Conservation (phyloP, 2,113 vertebrate species). For the Emydocephalus ijimae region DNA sequence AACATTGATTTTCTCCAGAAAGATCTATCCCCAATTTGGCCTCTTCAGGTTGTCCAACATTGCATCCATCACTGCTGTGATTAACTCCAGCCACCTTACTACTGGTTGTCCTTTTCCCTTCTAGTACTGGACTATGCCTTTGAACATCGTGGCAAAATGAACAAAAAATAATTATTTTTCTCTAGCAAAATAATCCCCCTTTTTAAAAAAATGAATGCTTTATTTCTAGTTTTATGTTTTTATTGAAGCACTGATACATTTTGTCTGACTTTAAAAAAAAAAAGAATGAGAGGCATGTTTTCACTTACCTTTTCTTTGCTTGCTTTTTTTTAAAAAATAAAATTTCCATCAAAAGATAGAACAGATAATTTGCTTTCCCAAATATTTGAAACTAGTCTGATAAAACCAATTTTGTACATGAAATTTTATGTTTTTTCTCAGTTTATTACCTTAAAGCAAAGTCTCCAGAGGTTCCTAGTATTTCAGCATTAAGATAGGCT, state of each 20-base stretch:
- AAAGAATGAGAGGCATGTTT: not conserved
- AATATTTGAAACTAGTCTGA: not conserved
- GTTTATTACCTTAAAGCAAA: not conserved
- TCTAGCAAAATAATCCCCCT: not conserved
- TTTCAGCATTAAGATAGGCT: not conserved
- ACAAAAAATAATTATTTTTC: not conserved
- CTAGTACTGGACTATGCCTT: not conserved
- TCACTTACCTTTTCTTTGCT: not conserved
- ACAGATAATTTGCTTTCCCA: not conserved
- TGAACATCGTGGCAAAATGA: not conserved
- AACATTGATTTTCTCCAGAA: not conserved
- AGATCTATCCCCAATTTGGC: not conserved
- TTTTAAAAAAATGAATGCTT: not conserved
- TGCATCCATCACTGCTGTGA: not conserved
- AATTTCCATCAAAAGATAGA: not conserved
- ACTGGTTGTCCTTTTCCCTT: not conserved
- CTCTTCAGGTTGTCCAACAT: not conserved
- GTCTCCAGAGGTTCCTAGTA: not conserved
- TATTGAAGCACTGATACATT: not conserved
- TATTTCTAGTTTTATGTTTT: not conserved
- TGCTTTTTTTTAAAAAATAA: not conserved
- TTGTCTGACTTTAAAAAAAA: not conserved
- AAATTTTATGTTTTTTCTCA: not conserved
- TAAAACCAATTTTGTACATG: not conserved
- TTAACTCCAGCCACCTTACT: not conserved